These are phyloP conservation scores for Blastomussa wellsi DNA, from an alignment of 92 coral and sea anemone genomes.

Conservation along the genomic window DNA sequence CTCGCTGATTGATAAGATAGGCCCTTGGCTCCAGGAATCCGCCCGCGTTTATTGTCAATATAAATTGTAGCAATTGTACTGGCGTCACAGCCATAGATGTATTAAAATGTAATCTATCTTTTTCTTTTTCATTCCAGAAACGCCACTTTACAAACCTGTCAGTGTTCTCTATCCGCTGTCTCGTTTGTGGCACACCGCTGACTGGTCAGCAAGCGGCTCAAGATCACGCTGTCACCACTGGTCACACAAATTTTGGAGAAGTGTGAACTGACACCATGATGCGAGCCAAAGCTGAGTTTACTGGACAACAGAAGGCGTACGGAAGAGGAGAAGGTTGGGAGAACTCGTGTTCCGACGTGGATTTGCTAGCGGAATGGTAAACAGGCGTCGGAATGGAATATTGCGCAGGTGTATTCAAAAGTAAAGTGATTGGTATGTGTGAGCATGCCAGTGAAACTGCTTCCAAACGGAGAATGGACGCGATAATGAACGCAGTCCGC, in stretches of 20 bases:
- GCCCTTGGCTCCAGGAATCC: background rate
- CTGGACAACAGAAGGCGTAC: background rate
- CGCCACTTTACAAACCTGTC: conserved; percentile 88
- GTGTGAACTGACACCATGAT: conserved; percentile 42
- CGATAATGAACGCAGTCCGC: background rate
- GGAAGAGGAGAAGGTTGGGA: background rate
- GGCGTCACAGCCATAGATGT: background rate
- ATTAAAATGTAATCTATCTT: background rate
- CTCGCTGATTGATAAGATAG: too few relatives aligned
- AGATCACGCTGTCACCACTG: conserved; percentile 82
- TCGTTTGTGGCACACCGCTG: conserved; percentile 76
- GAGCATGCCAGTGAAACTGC: background rate
- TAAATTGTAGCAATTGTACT: background rate
- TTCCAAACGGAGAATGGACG: background rate
- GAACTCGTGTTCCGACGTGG: background rate
- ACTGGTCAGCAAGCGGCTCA: conserved; percentile 83
- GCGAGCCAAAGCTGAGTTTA: background rate
- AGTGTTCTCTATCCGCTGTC: conserved; percentile 84
- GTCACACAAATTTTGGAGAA: conserved; percentile 93
- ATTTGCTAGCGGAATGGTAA: background rate
- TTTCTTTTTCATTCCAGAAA: conserved; percentile 53
- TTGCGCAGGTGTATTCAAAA: background rate
- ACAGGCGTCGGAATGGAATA: background rate
- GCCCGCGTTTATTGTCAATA: background rate
- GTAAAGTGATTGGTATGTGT: background rate